phyloP scores from a whole-genome alignment of 2,888 invertebrate genomes.

The Philereme transversata region DNA sequence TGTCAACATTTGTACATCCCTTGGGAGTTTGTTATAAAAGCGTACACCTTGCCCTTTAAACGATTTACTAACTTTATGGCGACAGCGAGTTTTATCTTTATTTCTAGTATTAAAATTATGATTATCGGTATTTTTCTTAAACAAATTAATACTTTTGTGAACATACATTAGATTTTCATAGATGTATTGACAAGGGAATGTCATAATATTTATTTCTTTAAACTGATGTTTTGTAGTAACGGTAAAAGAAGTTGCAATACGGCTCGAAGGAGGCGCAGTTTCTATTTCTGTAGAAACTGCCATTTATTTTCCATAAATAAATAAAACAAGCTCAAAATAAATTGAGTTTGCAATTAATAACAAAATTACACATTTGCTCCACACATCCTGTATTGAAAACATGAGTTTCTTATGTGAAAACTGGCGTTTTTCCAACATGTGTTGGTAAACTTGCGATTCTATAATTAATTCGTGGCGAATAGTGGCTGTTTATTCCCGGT shows the following conservation, averaged over 20 bases:
- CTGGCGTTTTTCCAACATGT: conserved; percentile 68
- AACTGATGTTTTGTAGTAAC: neutral
- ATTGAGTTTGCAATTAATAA: conserved; percentile 19
- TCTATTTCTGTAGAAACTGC: neutral
- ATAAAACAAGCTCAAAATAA: conserved; percentile 14
- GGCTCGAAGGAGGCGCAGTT: neutral
- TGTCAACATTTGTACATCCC: too few relatives aligned
- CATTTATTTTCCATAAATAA: neutral
- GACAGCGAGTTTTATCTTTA: too few relatives aligned
- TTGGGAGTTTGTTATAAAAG: too few relatives aligned
- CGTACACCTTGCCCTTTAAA: too few relatives aligned
- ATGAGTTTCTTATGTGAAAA: conserved; percentile 33
- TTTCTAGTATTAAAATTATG: too few relatives aligned
- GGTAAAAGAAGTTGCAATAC: neutral
- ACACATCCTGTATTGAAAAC: conserved; percentile 20
- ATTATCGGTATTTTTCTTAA: too few relatives aligned
- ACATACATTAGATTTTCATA: too few relatives aligned
- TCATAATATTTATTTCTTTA: too few relatives aligned
- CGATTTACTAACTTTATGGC: too few relatives aligned
- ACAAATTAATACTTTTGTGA: too few relatives aligned
- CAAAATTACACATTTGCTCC: conserved; percentile 21
- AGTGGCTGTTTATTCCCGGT: neutral
- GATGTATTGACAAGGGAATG: too few relatives aligned
- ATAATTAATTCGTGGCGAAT: conserved; percentile 56
- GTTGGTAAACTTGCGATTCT: conserved; percentile 70